A percentile compares a stretch with the other conserved stretches of the same genome.
Conservation (phyloP, 2,113 vertebrate genomes). For the Sceloporus undulatus region DNA sequence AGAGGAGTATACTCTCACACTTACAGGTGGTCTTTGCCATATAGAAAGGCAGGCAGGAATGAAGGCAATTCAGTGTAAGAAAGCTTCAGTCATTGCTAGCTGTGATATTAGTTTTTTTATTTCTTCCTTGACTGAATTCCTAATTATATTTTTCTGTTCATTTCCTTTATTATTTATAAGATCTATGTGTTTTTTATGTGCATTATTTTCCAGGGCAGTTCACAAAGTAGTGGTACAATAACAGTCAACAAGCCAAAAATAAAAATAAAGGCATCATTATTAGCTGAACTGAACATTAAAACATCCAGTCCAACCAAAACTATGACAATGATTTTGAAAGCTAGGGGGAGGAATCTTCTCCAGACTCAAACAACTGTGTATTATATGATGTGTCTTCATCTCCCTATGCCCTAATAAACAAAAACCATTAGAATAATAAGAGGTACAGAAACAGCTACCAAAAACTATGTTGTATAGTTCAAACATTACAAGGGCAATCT, state of each 20-base stretch:
- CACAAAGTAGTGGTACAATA: neutral
- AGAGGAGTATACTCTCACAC: fast-evolving
- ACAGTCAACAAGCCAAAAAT: neutral
- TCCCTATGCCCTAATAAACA: too few relatives aligned
- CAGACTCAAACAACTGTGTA: neutral
- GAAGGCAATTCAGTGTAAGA: neutral
- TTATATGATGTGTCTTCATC: too few relatives aligned
- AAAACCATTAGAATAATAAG: too few relatives aligned
- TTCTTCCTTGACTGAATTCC: too few relatives aligned
- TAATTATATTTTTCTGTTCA: too few relatives aligned
- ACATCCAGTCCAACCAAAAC: neutral
- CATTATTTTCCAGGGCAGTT: neutral
- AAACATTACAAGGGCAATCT: neutral
- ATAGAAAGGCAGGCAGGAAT: neutral
- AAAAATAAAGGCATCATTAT: neutral
- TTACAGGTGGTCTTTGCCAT: conserved; percentile 30
- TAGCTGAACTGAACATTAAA: neutral
- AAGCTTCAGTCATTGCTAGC: neutral
- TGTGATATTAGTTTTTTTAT: neutral
- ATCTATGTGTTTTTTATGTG: neutral
- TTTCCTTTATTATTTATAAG: neutral
- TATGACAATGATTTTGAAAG: neutral
- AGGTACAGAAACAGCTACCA: neutral
- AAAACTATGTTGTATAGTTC: neutral
- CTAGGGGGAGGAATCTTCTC: neutral